Conservation (phyloP, 2,888 invertebrate species). For the Orthonychiurus folsomi region DNA sequence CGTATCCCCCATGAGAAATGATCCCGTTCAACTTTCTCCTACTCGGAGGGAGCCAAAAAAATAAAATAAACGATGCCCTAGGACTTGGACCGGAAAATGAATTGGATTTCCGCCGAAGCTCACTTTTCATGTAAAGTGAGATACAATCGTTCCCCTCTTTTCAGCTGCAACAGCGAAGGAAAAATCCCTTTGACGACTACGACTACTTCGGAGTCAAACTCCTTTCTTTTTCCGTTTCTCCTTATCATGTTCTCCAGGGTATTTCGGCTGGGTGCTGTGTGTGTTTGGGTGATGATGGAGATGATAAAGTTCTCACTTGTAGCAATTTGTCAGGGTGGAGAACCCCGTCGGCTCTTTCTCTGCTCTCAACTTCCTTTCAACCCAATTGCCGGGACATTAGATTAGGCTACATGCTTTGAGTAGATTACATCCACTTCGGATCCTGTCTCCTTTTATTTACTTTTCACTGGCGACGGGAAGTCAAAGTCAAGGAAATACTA, state of each 20-base stretch:
- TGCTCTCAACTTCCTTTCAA: background rate
- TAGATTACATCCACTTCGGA: no score
- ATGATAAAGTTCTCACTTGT: background rate
- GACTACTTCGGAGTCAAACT: no score
- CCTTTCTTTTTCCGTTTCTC: background rate
- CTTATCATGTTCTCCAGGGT: background rate
- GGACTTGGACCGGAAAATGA: background rate
- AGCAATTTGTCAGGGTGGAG: background rate
- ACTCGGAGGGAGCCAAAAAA: no score
- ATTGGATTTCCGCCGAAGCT: background rate
- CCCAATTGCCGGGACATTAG: background rate
- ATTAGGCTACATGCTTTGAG: background rate
- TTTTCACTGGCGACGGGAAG: no score
- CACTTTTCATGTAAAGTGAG: constrained; percentile 1
- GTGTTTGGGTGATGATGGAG: background rate
- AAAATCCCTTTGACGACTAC: constrained; percentile 1
- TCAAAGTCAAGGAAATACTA: no score
- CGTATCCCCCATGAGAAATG: background rate
- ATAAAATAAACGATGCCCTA: background rate
- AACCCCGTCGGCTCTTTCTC: background rate
- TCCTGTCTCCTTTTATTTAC: no score
- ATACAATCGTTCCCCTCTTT: no score
- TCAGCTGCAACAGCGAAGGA: background rate
- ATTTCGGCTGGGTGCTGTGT: background rate
- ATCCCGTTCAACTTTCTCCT: background rate